These are phyloP conservation scores for Sparus aurata DNA, from an alignment of 2,797 vertebrate genomes.

Conservation along the genomic window DNA sequence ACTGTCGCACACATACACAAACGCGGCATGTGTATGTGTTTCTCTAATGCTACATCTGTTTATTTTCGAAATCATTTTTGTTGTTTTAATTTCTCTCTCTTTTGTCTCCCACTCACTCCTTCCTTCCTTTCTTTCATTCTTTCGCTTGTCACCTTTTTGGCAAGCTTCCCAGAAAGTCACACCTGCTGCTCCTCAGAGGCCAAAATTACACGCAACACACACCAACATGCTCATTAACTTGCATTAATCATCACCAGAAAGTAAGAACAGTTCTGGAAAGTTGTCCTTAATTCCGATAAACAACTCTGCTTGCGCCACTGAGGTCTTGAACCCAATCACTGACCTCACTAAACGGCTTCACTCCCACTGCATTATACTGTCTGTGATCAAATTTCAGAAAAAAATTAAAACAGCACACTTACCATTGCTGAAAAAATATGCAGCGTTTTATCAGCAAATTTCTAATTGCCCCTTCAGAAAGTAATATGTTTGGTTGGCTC, in stretches of 20 bases:
- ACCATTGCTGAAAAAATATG: slow-evolving; percentile 1
- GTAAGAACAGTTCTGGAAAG: neutral
- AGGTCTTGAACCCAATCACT: slow-evolving; percentile 6
- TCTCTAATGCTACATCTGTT: neutral
- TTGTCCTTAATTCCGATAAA: neutral
- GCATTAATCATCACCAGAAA: slow-evolving; percentile 4
- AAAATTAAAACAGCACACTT: slow-evolving; percentile 4
- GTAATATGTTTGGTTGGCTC: slow-evolving; percentile 13
- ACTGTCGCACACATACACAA: neutral
- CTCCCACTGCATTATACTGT: neutral
- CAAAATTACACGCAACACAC: neutral
- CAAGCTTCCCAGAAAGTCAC: slow-evolving; percentile 37
- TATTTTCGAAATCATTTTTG: neutral
- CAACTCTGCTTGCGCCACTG: neutral
- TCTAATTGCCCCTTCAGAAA: slow-evolving; percentile 22
- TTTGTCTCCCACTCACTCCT: neutral
- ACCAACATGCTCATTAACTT: slow-evolving; percentile 14
- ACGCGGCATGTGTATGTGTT: neutral
- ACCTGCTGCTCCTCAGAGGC: slow-evolving; percentile 42
- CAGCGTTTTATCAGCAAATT: slow-evolving; percentile 26
- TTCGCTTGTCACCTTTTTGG: slow-evolving; percentile 31
- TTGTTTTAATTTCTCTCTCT: neutral
- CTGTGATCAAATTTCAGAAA: slow-evolving; percentile 1
- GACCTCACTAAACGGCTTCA: neutral
- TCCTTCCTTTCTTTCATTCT: slow-evolving; percentile 21